phyloP scores from a whole-genome alignment of 2,888 invertebrate genomes.

The Melipona beecheii region DNA sequence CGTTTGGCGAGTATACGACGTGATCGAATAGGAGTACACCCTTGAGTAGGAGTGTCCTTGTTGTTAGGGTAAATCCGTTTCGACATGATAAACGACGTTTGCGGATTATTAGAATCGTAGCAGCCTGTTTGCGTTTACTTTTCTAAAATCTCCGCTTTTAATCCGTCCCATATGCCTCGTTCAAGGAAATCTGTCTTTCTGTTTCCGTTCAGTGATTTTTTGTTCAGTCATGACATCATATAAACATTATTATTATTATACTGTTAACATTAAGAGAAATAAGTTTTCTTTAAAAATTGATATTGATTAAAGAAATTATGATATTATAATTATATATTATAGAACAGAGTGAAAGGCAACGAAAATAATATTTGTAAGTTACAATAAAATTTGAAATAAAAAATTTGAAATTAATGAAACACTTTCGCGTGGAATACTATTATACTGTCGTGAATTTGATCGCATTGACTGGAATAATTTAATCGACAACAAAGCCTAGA shows the following conservation, averaged over 20 bases:
- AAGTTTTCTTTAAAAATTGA: not conserved
- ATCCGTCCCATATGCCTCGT: slow-evolving; percentile 74
- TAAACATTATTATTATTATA: not conserved
- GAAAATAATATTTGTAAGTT: not conserved
- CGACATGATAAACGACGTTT: slow-evolving; percentile 81
- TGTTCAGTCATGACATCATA: not conserved
- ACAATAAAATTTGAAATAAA: not conserved
- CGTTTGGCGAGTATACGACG: slow-evolving; percentile 25
- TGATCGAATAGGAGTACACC: slow-evolving; percentile 48
- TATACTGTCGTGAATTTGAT: not conserved
- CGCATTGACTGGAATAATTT: slow-evolving; percentile 56
- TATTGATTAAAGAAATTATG: not conserved
- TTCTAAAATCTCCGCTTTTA: slow-evolving; percentile 73
- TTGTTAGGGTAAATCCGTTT: slow-evolving; percentile 53
- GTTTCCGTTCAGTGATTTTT: not conserved
- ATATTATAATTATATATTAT: no score
- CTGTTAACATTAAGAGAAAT: not conserved
- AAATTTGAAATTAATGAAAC: not conserved
- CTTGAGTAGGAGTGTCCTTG: slow-evolving; percentile 59
- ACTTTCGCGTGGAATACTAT: not conserved
- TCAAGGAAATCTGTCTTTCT: slow-evolving; percentile 4
- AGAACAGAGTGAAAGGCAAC: not conserved
- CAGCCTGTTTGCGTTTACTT: slow-evolving; percentile 73
- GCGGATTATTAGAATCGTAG: slow-evolving; percentile 78
- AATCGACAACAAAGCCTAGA: slow-evolving; percentile 51